These are phyloP conservation scores for Etheostoma nigrum DNA, from an alignment of 2,797 vertebrate genomes.

Conservation along the genomic window DNA sequence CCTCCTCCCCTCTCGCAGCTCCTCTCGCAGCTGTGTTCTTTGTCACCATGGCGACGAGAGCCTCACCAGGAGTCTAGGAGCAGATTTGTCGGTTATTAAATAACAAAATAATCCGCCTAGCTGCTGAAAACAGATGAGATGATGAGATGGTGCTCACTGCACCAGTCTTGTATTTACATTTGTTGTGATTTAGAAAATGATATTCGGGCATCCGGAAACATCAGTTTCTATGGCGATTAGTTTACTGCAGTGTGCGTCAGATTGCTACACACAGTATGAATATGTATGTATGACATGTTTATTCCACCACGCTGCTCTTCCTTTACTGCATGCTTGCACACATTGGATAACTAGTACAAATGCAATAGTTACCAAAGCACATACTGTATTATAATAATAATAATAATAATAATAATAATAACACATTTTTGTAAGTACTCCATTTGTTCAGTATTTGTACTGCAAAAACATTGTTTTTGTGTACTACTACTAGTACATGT, in stretches of 20 bases:
- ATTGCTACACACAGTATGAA: neutral
- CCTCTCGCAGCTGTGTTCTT: constrained; percentile 45
- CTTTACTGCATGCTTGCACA: neutral
- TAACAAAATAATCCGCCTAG: constrained; percentile 33
- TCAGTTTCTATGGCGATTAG: neutral
- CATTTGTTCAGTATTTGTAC: neutral
- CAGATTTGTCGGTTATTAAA: constrained; percentile 45
- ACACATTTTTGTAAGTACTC: neutral
- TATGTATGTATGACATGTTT: neutral
- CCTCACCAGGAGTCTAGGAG: constrained; percentile 13
- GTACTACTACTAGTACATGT: neutral
- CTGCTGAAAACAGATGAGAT: neutral
- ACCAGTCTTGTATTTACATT: constrained; percentile 6
- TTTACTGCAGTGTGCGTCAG: neutral
- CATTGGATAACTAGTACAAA: neutral
- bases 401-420: too few relatives aligned
- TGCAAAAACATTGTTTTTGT: neutral
- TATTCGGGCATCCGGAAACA: neutral
- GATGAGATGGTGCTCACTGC: neutral
- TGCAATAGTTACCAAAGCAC: constrained; percentile 8
- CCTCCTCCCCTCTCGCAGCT: constrained; percentile 23
- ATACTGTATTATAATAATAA: too few relatives aligned
- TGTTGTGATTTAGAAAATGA: neutral
- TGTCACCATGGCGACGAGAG: constrained; percentile 55
- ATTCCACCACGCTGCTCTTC: neutral